Evolutionary conservation across 2,888 invertebrate genomes (phyloP).

Genomic region (Caradrina clavipalpis): DNA sequence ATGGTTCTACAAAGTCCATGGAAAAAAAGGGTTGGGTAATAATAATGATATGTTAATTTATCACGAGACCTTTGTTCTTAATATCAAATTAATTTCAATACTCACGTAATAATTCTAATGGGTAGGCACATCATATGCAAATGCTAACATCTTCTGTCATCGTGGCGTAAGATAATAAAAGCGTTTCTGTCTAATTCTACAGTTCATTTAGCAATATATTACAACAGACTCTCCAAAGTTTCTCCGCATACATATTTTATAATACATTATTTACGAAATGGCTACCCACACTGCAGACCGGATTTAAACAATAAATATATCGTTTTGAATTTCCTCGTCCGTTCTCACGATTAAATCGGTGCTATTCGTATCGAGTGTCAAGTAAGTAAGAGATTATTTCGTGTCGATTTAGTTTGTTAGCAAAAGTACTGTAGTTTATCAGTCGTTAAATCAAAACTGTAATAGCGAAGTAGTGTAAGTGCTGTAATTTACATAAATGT

Average conservation of each 20-base stretch:
- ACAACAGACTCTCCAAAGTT: constrained; percentile 49
- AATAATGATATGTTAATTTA: constrained; percentile 27
- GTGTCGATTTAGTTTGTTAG: constrained; percentile 54
- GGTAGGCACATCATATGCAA: constrained; percentile 21
- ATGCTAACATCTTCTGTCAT: constrained; percentile 28
- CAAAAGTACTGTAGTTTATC: constrained; percentile 44
- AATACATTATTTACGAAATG: constrained; percentile 53
- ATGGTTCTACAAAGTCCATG: background rate
- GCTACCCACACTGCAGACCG: constrained; percentile 49
- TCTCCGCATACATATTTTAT: constrained; percentile 52
- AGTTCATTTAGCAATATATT: constrained; percentile 45
- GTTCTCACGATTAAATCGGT: constrained; percentile 55
- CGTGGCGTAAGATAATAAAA: constrained; percentile 32
- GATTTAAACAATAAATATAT: constrained; percentile 59
- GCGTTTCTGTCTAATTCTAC: constrained; percentile 30
- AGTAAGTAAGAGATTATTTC: constrained; percentile 52
- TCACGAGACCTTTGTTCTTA: constrained; percentile 5
- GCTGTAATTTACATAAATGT: constrained; percentile 52
- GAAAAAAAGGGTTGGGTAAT: constrained; percentile 2
- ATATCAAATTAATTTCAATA: constrained; percentile 35
- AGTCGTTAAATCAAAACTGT: constrained; percentile 40
- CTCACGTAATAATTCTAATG: constrained; percentile 24
- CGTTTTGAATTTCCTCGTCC: constrained; percentile 34
- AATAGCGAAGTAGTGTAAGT: constrained; percentile 44
- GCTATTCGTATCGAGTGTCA: constrained; percentile 50